phyloP scores from a whole-genome alignment of 2,797 vertebrate genomes.

The Xerus rutilus region DNA sequence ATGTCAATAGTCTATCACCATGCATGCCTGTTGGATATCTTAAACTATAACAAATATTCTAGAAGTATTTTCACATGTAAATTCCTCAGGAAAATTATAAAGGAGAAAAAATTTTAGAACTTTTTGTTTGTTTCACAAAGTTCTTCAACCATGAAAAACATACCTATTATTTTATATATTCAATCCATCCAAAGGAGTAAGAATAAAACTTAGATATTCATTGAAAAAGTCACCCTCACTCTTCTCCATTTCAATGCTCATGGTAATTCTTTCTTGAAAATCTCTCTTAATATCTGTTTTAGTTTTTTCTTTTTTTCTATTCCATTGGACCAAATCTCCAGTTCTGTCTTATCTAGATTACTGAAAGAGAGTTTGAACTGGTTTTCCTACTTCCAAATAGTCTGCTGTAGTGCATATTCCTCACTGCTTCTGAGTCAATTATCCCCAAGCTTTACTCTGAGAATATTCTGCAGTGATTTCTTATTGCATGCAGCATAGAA shows the following conservation, averaged over 20 bases:
- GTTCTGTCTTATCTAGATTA: neutral
- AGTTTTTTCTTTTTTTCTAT: neutral
- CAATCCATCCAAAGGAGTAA: slow-evolving; percentile 14
- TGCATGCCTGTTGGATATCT: slow-evolving; percentile 9
- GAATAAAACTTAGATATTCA: slow-evolving; percentile 1
- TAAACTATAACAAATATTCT: neutral
- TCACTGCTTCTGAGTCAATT: neutral
- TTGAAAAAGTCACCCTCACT: neutral
- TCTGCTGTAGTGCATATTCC: neutral
- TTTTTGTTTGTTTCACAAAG: slow-evolving; percentile 44
- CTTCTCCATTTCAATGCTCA: neutral
- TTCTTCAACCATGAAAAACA: slow-evolving; percentile 42
- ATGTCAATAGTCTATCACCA: neutral
- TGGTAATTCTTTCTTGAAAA: neutral
- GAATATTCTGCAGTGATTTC: neutral
- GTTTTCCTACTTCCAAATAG: neutral
- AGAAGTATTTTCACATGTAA: neutral
- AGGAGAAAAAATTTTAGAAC: neutral
- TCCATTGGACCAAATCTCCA: neutral
- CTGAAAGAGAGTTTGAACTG: neutral
- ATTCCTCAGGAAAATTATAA: slow-evolving; percentile 66
- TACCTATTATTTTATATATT: neutral
- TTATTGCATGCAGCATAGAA: neutral
- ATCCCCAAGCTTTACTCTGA: neutral
- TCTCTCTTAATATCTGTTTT: neutral